Evolutionary conservation across 1,140 invertebrate genomes (phyloP), one percentile per base, ranked within the genome.

Genomic region (Diuraphis noxia): DNA sequence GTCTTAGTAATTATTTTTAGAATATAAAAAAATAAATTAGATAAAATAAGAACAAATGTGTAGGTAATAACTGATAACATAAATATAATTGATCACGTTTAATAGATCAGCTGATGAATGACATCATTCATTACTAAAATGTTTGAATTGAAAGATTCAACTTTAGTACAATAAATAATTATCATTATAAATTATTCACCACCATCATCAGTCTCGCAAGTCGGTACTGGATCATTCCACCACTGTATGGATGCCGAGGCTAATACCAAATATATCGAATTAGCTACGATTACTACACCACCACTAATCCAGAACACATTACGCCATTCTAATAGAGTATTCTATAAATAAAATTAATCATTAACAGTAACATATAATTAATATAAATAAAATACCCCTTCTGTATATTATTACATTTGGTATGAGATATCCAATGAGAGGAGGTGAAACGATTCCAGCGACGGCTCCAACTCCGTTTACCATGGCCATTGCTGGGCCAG

Each of bases 401-500:
- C 19, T 25, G 23, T 40, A 30, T 5, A 38, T 72, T 23, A 43
- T 82, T 91, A 96, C 96, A 94, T 97, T 95, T 93, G 95, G 95
- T 84, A 96, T 97, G 92, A 98, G 94, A 13, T 96, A 94, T 88
- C 97, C 97, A 52, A 97, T 96, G 36, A 98, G 94, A 93, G 96
- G 96, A 0, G 97, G 97, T 36, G 96, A 96, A 3, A 98, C 94
- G 88, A 98, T 97, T 23, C 96, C 97, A 84, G 97, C 96, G 7
- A 97, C 94, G 0, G 97, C 97, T 8, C 97, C 97, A 91, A 97
- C 96, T 1, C 97, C 97, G 93, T 98, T 98, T 0, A 97, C 96
- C 56, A 98, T 95, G 2, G 97, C 97, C 95, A 98, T 98, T 38
- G 97, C 94, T 3, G 96, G 96, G 84, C 97, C 97, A 25, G 97